Percentiles rank a stretch among this genome's conserved stretches.
Conservation (phyloP, 1,140 invertebrate genomes). For the Drosophila baimaii region DNA sequence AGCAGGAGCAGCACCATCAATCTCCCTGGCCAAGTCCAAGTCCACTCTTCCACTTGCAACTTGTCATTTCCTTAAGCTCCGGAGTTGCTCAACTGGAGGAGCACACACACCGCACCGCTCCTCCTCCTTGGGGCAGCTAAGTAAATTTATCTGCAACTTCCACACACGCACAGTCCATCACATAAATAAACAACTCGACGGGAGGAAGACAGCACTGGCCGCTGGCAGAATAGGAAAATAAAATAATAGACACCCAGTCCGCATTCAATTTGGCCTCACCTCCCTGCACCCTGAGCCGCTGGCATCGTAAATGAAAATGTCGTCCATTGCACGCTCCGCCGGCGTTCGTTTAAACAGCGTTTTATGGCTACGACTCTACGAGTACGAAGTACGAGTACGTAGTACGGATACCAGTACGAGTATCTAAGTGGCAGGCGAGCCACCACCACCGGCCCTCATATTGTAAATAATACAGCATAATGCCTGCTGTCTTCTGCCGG, state of each 20-base stretch:
- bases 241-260: conserved; percentile 71
- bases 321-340: conserved; percentile 65
- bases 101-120: conserved; percentile 9
- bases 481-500: conserved; percentile 32
- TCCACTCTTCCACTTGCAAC: conserved; percentile 56
- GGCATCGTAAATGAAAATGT: conserved; percentile 76
- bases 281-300: conserved; percentile 13
- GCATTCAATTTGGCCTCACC: conserved; percentile 46
- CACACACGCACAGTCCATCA: conserved; percentile 69
- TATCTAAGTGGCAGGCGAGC: conserved; percentile 31
- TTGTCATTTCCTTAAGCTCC: conserved; percentile 58
- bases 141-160: conserved; percentile 75
- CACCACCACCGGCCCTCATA: conserved; percentile 37
- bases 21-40: conserved; percentile 33
- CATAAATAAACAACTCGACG: conserved; percentile 80
- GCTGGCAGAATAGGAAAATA: conserved; percentile 61
- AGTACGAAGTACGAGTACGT: conserved; percentile 29
- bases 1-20: conserved; percentile 38
- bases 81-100: conserved; percentile 38
- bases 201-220: conserved; percentile 24
- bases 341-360: conserved; percentile 57
- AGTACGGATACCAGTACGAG: conserved; percentile 12
- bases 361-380: conserved; percentile 55
- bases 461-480: conserved; percentile 79
- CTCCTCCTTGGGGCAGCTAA: conserved; percentile 51